Evolutionary conservation across 2,888 invertebrate species (phyloP).

Genomic region (Sinopyrophorus schimmeli): DNA sequence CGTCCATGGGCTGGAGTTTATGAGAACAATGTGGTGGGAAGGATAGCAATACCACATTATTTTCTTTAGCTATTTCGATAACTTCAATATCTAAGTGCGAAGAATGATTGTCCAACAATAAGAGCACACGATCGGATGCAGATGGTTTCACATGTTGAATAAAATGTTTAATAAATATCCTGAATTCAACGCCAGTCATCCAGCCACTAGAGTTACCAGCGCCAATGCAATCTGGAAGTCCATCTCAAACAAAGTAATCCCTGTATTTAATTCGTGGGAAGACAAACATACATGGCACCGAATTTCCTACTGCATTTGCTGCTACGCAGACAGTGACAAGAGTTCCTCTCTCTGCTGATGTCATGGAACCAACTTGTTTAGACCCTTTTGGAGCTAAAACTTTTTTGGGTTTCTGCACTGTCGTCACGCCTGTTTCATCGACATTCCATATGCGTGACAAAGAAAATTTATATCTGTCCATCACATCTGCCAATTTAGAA

Average conservation of each 20-base stretch:
- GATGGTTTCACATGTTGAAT: no score
- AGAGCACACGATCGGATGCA: no score
- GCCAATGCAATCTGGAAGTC: neutral
- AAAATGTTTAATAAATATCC: slow-evolving; percentile 1
- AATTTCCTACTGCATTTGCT: neutral
- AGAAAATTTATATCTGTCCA: slow-evolving; percentile 33
- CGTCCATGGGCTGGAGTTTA: no score
- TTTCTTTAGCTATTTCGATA: no score
- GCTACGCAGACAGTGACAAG: neutral
- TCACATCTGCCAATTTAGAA: slow-evolving; percentile 36
- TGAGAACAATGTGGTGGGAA: no score
- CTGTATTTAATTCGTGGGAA: neutral
- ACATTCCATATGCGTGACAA: slow-evolving; percentile 47
- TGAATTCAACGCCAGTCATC: neutral
- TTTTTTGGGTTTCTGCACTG: slow-evolving; percentile 48
- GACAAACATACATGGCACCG: neutral
- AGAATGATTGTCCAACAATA: no score
- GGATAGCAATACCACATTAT: no score
- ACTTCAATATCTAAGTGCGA: no score
- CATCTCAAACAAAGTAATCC: slow-evolving; percentile 1
- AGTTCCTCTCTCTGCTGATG: slow-evolving; percentile 46
- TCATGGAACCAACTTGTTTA: slow-evolving; percentile 48
- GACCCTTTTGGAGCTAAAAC: slow-evolving; percentile 46
- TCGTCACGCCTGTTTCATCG: slow-evolving; percentile 49
- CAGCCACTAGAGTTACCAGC: neutral